A percentile compares a stretch with the other conserved stretches of the same genome.
Conservation (phyloP, 2,113 vertebrate species). For the Ranitomeya variabilis region DNA sequence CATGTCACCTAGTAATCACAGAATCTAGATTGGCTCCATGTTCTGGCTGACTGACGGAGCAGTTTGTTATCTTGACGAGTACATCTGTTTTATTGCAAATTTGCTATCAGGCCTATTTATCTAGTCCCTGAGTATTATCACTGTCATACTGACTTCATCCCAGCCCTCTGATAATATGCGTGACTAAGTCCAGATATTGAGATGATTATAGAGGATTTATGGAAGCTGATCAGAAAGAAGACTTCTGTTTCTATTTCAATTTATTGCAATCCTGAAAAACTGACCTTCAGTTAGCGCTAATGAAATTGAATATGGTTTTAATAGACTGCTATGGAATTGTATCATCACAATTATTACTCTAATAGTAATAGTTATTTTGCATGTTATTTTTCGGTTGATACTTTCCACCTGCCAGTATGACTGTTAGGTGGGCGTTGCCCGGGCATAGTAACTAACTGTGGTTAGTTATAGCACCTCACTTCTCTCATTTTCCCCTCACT, state of each 20-base stretch:
- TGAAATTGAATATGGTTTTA: neutral
- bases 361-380: neutral
- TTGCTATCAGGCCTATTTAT: neutral
- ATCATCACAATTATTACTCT: neutral
- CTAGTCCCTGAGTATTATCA: slow-evolving; percentile 13
- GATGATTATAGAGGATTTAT: slow-evolving; percentile 37
- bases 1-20: neutral
- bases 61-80: neutral
- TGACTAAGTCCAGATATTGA: slow-evolving; percentile 16
- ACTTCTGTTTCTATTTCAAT: neutral
- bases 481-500: too few species aligned
- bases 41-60: slow-evolving; percentile 11
- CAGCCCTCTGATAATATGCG: slow-evolving; percentile 5
- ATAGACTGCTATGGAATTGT: neutral
- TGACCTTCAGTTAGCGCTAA: neutral
- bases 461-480: too few species aligned
- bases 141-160: slow-evolving; percentile 28
- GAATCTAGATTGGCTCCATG: neutral
- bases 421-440: neutral
- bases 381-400: neutral
- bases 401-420: neutral
- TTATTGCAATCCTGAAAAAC: slow-evolving; percentile 4
- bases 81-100: slow-evolving; percentile 37
- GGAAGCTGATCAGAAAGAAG: neutral
- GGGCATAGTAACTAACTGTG: too few species aligned